Percentiles rank a stretch among this genome's conserved stretches.
Evolutionary conservation across 2,113 vertebrate genomes (phyloP).

Genomic region (Erythrocercus mccallii): DNA sequence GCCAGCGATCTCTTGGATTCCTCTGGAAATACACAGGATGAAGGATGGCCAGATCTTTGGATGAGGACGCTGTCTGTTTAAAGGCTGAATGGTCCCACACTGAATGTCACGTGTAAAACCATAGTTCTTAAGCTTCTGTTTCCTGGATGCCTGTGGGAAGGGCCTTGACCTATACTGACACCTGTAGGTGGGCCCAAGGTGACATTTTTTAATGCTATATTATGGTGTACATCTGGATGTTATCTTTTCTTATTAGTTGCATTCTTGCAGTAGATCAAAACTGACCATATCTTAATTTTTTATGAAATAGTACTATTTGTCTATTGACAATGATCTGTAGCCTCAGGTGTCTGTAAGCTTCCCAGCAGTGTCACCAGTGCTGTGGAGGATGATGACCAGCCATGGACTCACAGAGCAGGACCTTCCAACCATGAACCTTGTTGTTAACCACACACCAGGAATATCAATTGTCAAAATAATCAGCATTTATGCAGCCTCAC

Average conservation of each 20-base stretch:
- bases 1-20: not conserved
- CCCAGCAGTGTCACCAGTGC: not conserved
- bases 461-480: not conserved
- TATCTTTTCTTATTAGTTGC: not conserved
- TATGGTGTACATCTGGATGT: not conserved
- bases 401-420: accelerated
- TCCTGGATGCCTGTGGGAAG: not conserved
- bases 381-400: not conserved
- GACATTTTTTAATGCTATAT: not conserved
- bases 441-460: not conserved
- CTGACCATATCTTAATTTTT: not conserved
- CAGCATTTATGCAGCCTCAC: not conserved
- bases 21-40: not conserved
- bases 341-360: not conserved
- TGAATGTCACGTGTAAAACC: not conserved
- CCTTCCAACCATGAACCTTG: not conserved
- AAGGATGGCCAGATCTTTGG: not conserved
- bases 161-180: not conserved
- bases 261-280: not conserved
- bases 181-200: too few relatives aligned
- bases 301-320: not conserved
- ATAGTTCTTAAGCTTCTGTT: not conserved
- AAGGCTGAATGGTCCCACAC: not conserved
- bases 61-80: not conserved
- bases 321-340: not conserved